A percentile compares a stretch with the other conserved stretches of the same genome.
Evolutionary conservation across 1,140 invertebrate species (phyloP).

Genomic region (Zophobas atratus): DNA sequence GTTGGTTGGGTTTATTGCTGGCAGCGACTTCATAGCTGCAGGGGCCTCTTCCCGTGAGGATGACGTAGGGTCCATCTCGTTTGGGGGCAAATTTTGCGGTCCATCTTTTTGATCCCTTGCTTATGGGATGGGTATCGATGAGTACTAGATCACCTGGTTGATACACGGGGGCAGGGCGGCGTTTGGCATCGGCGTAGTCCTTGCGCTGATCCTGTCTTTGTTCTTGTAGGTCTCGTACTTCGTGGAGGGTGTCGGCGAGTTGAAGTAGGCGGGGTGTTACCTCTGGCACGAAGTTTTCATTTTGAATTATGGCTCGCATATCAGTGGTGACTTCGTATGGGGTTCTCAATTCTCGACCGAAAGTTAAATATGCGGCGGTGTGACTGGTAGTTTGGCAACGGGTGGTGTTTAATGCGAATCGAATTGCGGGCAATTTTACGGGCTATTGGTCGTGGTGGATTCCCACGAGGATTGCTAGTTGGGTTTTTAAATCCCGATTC

Average conservation of each 20-base stretch:
- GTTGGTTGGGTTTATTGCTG: slow-evolving; percentile 7
- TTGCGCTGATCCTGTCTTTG: slow-evolving; percentile 54
- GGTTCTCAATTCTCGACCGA: slow-evolving; percentile 49
- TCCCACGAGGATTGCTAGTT: slow-evolving; percentile 64
- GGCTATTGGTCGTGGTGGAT: slow-evolving; percentile 65
- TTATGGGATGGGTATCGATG: slow-evolving; percentile 60
- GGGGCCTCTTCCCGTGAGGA: slow-evolving; percentile 53
- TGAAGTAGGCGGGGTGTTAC: slow-evolving; percentile 57
- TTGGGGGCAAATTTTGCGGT: slow-evolving; percentile 64
- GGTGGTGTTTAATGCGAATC: slow-evolving; percentile 55
- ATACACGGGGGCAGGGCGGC: slow-evolving; percentile 50
- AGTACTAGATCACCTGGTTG: slow-evolving; percentile 59
- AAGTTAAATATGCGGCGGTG: slow-evolving; percentile 50
- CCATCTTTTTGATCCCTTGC: slow-evolving; percentile 55
- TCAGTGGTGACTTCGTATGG: slow-evolving; percentile 43
- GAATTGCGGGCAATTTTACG: slow-evolving; percentile 59
- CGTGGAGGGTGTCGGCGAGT: slow-evolving; percentile 47
- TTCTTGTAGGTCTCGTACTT: slow-evolving; percentile 56
- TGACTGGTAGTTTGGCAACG: slow-evolving; percentile 55
- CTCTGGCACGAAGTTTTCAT: slow-evolving; percentile 62
- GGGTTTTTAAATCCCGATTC: slow-evolving; percentile 64
- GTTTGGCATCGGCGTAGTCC: slow-evolving; percentile 52
- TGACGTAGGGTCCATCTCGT: slow-evolving; percentile 64
- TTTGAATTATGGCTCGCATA: slow-evolving; percentile 34
- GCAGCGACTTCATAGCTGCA: slow-evolving; percentile 56